Base-by-base conservation (phyloP, 2,113 vertebrate genomes). In the Ptilonorhynchus violaceus region DNA sequence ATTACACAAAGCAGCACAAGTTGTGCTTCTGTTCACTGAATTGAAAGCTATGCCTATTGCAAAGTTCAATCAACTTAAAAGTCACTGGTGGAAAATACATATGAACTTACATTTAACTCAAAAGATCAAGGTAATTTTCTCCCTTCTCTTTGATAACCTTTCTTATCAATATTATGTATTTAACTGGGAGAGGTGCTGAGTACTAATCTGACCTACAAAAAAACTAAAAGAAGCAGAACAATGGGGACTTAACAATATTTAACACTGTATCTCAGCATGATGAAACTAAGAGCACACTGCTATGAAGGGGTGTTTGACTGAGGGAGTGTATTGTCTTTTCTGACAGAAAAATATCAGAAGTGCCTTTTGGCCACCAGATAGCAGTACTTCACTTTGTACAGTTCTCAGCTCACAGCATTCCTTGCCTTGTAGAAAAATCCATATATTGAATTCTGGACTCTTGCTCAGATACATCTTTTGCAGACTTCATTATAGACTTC, bases 331-430 rank as follows among this genome's bases (percentile, higher is more conserved):
- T 58, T 50, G 25, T 56, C 52, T 89, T 92, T 85, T 78, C 58
- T 56, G 74, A 52, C 53, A 73, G 56, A 56, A 90, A 94, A 59
- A 93, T 18, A 52, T 6, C 72, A 92, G n/a, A 76, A 74, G 62
- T 49, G 13, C 56, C 78, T 76, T 90, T 41, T 94, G 93, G 92
- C 97, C 98, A 98, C 96, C 95, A 98, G 98, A 93, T 98, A 97
- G 98, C 98, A 98, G 97, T 97, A 94, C 80, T 70, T 95, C 94
- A 86, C 92, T 96, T 97, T 22, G 9, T 63, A 98, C 23, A 4
- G 30, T 59, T 77, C 79, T 82, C 87, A 80, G 49, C 42, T 82
- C 91, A 68, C 63, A 85, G 24, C 20, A 12, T 20, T 88, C 73
- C 90, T 88, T 44, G 22, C 67, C 64, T 84, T 9, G 1, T 33